Evolutionary conservation across 2,797 vertebrate species (phyloP).

Genomic region (Lagorchestes hirsutus): DNA sequence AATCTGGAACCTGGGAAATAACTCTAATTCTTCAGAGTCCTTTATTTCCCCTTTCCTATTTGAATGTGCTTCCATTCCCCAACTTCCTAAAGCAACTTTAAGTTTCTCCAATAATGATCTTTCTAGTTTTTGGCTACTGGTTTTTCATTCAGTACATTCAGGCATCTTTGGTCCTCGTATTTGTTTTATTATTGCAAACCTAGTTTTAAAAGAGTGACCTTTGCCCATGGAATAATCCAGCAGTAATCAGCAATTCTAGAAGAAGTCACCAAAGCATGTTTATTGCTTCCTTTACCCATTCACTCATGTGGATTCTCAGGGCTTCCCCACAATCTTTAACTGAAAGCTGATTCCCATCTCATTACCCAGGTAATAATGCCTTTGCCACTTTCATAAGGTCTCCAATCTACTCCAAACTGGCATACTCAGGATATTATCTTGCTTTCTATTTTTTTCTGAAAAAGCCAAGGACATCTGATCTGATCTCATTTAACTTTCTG

Average conservation of each 20-base stretch:
- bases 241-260: neutral
- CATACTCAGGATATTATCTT: neutral
- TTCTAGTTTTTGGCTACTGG: neutral
- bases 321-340: neutral
- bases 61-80: neutral
- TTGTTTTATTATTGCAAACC: neutral
- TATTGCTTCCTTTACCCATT: neutral
- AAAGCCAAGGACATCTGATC: neutral
- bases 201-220: neutral
- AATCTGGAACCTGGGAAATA: neutral
- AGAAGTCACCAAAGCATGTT: neutral
- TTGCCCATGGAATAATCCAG: neutral
- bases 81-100: neutral
- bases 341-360: neutral
- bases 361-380: neutral
- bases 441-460: neutral
- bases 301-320: neutral
- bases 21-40: neutral
- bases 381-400: neutral
- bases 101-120: neutral
- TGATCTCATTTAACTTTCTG: neutral
- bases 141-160: neutral
- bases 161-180: neutral
- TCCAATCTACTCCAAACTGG: neutral
- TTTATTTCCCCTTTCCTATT: neutral